phyloP scores from a whole-genome alignment of 2,888 invertebrate species.

The Coenonympha arcania region DNA sequence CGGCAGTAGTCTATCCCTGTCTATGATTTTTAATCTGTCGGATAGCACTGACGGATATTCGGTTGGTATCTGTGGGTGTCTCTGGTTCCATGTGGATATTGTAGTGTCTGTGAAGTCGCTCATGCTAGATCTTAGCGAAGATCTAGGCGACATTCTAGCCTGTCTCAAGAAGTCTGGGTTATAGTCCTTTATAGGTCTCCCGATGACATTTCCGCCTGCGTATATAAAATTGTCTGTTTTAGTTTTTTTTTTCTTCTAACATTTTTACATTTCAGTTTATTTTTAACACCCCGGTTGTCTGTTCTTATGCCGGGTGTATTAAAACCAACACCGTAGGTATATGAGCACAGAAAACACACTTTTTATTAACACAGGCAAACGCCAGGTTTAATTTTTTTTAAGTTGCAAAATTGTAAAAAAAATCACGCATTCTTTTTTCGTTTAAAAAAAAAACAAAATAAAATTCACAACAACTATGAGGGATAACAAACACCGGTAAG shows the following conservation, averaged over 20 bases:
- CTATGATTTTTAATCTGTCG: slow-evolving; percentile 55
- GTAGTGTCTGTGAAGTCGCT: slow-evolving; percentile 72
- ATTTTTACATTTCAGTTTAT: slow-evolving; percentile 70
- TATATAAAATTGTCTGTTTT: slow-evolving; percentile 35
- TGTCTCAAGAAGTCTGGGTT: slow-evolving; percentile 57
- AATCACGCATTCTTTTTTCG: slow-evolving; percentile 1
- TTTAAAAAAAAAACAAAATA: slow-evolving; percentile 26
- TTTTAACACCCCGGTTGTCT: slow-evolving; percentile 38
- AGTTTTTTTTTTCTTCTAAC: slow-evolving; percentile 30
- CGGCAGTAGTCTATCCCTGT: slow-evolving; percentile 49
- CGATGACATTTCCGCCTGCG: slow-evolving; percentile 61
- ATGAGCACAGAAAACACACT: slow-evolving; percentile 55
- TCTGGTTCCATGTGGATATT: slow-evolving; percentile 67
- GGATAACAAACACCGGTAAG: slow-evolving; percentile 53
- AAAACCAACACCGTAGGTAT: no score
- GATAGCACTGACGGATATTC: slow-evolving; percentile 67
- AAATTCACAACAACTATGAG: slow-evolving; percentile 40
- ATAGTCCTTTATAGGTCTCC: slow-evolving; percentile 65
- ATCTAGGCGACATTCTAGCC: slow-evolving; percentile 59
- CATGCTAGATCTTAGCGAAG: slow-evolving; percentile 64
- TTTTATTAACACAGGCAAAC: slow-evolving; percentile 31
- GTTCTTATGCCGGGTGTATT: slow-evolving; percentile 43
- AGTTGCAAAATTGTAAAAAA: neutral
- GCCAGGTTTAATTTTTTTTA: slow-evolving; percentile 21
- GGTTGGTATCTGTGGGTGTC: slow-evolving; percentile 40